Conservation (phyloP, 1,140 invertebrate genomes). For the Pseudachorutes palmiensis region DNA sequence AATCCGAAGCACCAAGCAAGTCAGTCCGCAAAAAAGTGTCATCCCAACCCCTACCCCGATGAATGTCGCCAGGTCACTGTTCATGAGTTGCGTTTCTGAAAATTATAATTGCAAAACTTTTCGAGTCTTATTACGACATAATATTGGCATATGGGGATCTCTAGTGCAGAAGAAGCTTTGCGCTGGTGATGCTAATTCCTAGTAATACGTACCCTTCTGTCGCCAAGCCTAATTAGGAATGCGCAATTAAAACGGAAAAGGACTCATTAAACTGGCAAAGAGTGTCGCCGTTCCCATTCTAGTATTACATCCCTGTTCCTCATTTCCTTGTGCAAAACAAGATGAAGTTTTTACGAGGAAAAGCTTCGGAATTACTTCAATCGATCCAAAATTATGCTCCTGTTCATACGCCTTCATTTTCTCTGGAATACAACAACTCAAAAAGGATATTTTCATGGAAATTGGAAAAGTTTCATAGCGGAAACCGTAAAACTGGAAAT, state of each 20-base stretch:
- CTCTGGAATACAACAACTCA: neutral
- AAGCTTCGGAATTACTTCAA: too few species aligned
- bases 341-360: too few species aligned
- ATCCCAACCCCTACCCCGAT: constrained; percentile 41
- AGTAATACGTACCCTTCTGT: too few species aligned
- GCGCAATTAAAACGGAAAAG: too few species aligned
- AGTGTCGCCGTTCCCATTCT: too few species aligned
- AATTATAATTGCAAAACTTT: constrained; percentile 16
- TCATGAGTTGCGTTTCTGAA: constrained; percentile 39
- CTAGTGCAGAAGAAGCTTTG: neutral
- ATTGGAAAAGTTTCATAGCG: neutral
- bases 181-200: neutral
- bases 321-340: too few species aligned
- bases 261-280: too few species aligned
- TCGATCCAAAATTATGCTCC: neutral
- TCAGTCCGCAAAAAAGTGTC: constrained; percentile 41
- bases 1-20: constrained; percentile 41
- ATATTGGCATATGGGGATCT: neutral
- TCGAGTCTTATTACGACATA: too few species aligned
- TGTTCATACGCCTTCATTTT: too few species aligned
- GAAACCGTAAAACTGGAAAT: neutral
- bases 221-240: too few species aligned
- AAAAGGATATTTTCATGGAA: neutral
- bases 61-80: constrained; percentile 41
- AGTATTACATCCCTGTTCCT: too few species aligned